phyloP scores from a whole-genome alignment of 2,888 invertebrate genomes.

The Ectemnius cavifrons region DNA sequence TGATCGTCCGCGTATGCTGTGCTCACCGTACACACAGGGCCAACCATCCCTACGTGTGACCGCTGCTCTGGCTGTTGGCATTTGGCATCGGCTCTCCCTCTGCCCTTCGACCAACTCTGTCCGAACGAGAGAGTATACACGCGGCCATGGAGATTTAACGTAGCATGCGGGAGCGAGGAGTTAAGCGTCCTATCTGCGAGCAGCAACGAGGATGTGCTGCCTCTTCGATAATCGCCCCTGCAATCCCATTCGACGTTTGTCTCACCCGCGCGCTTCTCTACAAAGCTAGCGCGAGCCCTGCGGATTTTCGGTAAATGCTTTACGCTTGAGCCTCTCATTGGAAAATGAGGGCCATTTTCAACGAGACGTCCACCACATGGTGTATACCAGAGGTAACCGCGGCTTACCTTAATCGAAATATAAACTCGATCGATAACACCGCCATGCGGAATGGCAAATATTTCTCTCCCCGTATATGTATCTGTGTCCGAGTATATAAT shows the following conservation, averaged over 20 bases:
- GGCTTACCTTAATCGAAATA: too few species aligned
- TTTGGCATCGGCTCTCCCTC: too few species aligned
- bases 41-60: neutral
- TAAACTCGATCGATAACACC: too few species aligned
- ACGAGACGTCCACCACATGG: too few species aligned
- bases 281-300: neutral
- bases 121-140: conserved; percentile 18
- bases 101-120: too few species aligned
- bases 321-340: neutral
- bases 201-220: conserved; percentile 15
- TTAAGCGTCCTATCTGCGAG: conserved; percentile 45
- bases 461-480: too few species aligned
- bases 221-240: conserved; percentile 33
- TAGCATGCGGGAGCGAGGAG: conserved; percentile 36
- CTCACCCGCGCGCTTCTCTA: conserved; percentile 8
- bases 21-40: conserved; percentile 21
- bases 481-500: too few species aligned
- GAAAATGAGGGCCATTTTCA: too few species aligned
- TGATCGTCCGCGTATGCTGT: conserved; percentile 45
- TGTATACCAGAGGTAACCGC: too few species aligned
- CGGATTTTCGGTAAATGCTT: conserved; percentile 19
- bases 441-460: too few species aligned
- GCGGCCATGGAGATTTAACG: conserved; percentile 47
- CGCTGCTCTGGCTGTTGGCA: too few species aligned
- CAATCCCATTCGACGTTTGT: conserved; percentile 33